Percentiles rank a stretch among this genome's conserved stretches.
Conservation (phyloP, 2,888 invertebrate genomes). For the Drosophila quinaria region DNA sequence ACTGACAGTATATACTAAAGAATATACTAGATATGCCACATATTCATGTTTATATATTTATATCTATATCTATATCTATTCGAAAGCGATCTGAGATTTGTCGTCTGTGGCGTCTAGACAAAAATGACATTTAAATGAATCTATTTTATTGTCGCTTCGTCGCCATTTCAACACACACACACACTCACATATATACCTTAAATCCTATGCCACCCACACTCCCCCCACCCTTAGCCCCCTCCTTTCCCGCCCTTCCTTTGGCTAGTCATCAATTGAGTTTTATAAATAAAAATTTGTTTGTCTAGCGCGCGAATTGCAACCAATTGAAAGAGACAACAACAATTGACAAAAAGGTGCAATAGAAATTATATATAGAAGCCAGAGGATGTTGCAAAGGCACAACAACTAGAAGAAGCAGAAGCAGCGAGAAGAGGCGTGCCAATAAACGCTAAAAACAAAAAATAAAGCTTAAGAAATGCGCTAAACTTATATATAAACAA, state of each 20-base stretch:
- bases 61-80: constrained; percentile 49
- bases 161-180: constrained; percentile 51
- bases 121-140: constrained; percentile 84
- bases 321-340: constrained; percentile 12
- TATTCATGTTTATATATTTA: constrained; percentile 18
- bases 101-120: constrained; percentile 71
- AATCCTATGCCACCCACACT: constrained; percentile 4
- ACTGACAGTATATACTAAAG: constrained; percentile 18
- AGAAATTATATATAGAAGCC: constrained; percentile 8
- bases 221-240: not conserved
- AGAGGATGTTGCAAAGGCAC: not conserved
- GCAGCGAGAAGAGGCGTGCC: not conserved
- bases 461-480: constrained; percentile 16
- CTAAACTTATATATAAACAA: constrained; percentile 27
- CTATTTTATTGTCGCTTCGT: constrained; percentile 81
- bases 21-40: constrained; percentile 12
- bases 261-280: constrained; percentile 31
- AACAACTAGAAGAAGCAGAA: not conserved
- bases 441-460: constrained; percentile 5
- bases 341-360: constrained; percentile 10
- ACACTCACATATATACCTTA: not conserved
- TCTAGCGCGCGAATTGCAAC: constrained; percentile 59
- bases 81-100: constrained; percentile 44
- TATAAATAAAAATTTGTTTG: constrained; percentile 51
- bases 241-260: not conserved